A percentile compares a stretch with the other conserved stretches of the same genome.
phyloP scores from a whole-genome alignment of 2,888 invertebrate genomes.

The Noctuana brunneofusca region DNA sequence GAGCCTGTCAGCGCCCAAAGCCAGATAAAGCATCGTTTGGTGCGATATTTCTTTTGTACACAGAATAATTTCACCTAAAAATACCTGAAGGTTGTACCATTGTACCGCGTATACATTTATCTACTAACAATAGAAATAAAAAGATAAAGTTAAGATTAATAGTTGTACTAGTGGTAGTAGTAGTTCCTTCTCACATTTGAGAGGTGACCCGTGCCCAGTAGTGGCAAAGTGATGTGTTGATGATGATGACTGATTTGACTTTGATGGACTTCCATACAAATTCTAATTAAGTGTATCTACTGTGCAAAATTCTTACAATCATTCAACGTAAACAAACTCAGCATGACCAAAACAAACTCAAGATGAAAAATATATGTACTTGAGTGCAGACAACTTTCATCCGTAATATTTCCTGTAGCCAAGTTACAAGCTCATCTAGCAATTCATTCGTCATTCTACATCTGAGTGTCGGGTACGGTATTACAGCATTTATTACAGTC shows the following conservation, averaged over 20 bases:
- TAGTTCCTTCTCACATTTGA: too few species aligned
- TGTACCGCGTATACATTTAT: background rate
- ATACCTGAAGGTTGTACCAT: background rate
- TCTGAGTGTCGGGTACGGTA: conserved; percentile 16
- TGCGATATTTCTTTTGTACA: background rate
- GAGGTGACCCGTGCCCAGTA: too few species aligned
- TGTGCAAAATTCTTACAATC: too few species aligned
- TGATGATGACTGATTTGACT: too few species aligned
- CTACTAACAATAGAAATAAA: too few species aligned
- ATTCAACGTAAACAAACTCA: too few species aligned
- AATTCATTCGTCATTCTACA: conserved; percentile 25
- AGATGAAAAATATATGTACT: background rate
- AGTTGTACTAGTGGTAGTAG: too few species aligned
- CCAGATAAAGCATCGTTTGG: conserved; percentile 1
- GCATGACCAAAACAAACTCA: background rate
- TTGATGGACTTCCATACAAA: background rate
- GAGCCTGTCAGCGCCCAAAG: background rate
- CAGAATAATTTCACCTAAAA: background rate
- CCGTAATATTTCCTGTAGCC: background rate
- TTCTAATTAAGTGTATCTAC: background rate
- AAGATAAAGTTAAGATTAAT: too few species aligned
- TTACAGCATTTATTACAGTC: conserved; percentile 28
- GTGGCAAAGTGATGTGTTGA: too few species aligned
- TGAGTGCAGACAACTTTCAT: background rate
- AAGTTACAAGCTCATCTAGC: conserved; percentile 24